Base-by-base conservation (phyloP, 2,888 invertebrate genomes). In the Macaria liturata region DNA sequence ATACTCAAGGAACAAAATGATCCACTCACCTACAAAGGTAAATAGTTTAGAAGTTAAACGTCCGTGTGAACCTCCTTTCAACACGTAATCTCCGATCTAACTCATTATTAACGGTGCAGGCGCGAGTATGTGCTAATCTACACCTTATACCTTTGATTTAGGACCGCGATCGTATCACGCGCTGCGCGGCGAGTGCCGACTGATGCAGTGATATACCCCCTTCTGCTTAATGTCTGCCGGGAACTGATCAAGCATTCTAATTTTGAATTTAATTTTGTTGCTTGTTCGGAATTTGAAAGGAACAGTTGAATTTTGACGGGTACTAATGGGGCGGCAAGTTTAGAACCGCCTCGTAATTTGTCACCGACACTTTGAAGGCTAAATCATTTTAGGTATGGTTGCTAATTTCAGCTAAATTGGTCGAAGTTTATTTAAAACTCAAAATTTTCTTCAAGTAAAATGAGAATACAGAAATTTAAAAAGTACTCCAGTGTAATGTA, bases 91-190 rank as follows among this genome's bases (percentile, higher is more conserved):
- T 32, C 54, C 49, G 59, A 63, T 61, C 49, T 54, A 42, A 53
- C 62, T 64, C 62, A 64, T 62, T 64, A 62, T 61, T 40, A 66
- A 53, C 60, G 54, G 32, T 44, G 50, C 54, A 49, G 54, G 20
- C 31, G 8, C 49, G 8, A 32, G 47, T 43, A 44, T 42, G 39
- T 37, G 46, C 46, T 54, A 47, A 54, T 54, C 50, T 50, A 37
- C 45, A 55, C 45, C 54, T 43, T 47, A 55, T 59, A 9, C 7
- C 3, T 5, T 66, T 64, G 62, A 64, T 66, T 57, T 51, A 62
- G 34, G 31, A 45, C 39, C 39, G 48, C 7, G 39, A 64, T 64
- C 32, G 32, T 62, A 64, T 64, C 61, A 39, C 30, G 49, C 49
- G 57, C 56, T 51, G 57, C 59, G 57, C 49, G 49, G 32, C 30